Percentiles rank a stretch among this genome's conserved stretches.
Evolutionary conservation across 2,113 vertebrate species (phyloP).

Genomic region (Apodemus sylvaticus): DNA sequence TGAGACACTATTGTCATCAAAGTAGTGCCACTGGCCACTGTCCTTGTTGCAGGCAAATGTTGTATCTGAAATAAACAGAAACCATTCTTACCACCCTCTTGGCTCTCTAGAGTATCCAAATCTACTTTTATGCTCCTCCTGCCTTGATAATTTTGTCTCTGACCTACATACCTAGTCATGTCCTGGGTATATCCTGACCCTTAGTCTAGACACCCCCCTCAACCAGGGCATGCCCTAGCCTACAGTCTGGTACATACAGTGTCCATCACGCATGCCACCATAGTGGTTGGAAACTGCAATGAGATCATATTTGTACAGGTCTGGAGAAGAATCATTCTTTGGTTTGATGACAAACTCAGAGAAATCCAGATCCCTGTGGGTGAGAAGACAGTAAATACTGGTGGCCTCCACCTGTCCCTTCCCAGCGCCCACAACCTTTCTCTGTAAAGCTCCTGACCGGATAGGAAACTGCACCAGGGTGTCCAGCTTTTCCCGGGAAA

Average conservation of each 20-base stretch:
- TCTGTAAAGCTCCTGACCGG: constrained; percentile 78
- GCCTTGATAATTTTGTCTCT: not conserved
- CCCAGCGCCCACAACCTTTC: not conserved
- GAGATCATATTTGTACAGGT: constrained; percentile 90
- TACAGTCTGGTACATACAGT: constrained; percentile 85
- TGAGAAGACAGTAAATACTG: not conserved
- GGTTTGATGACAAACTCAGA: constrained; percentile 89
- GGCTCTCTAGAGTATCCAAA: not conserved
- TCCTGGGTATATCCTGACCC: not conserved
- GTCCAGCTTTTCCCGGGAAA: constrained; percentile 92
- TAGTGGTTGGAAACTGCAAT: constrained; percentile 95
- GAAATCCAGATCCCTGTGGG: constrained; percentile 90
- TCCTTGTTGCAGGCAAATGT: constrained; percentile 93
- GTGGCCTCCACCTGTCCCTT: not conserved
- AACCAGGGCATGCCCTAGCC: not conserved
- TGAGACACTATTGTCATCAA: constrained; percentile 92
- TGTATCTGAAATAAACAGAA: constrained; percentile 85
- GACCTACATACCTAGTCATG: not conserved
- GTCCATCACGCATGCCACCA: constrained; percentile 92
- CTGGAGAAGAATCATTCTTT: constrained; percentile 80
- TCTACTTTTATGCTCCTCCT: not conserved
- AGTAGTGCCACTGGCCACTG: constrained; percentile 92
- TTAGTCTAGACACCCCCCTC: not conserved
- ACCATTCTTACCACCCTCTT: not conserved
- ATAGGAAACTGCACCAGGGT: constrained; percentile 92